Percentiles rank a stretch among this genome's conserved stretches.
Conservation (phyloP, 2,888 invertebrate species). For the Cheilosia scutellata region DNA sequence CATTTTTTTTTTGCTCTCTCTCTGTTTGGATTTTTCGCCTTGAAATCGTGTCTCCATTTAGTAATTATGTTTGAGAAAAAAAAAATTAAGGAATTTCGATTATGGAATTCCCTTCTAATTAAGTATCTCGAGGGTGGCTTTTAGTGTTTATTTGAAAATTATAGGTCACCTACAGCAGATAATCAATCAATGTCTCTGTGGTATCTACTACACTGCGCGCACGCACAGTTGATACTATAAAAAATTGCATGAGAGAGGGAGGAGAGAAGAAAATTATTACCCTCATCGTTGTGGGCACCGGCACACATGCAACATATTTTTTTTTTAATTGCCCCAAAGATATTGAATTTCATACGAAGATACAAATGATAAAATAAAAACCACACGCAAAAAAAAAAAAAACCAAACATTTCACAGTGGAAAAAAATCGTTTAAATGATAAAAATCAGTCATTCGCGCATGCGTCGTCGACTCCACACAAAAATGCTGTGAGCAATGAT, state of each 20-base stretch:
- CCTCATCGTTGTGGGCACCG: constrained; percentile 35
- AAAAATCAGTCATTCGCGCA: constrained; percentile 72
- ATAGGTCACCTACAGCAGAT: constrained; percentile 47
- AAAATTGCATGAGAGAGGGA: constrained; percentile 42
- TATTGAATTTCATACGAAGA: constrained; percentile 62
- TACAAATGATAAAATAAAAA: constrained; percentile 34
- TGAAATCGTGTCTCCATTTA: constrained; percentile 21
- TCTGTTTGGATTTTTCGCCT: constrained; percentile 2
- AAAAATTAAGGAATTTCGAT: constrained; percentile 1
- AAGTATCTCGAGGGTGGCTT: constrained; percentile 59
- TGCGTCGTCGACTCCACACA: constrained; percentile 69
- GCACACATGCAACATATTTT: constrained; percentile 22
- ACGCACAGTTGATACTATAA: constrained; percentile 12
- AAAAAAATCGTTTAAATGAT: constrained; percentile 60
- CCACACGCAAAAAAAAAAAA: neutral
- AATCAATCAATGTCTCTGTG: constrained; percentile 68
- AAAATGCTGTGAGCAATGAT: constrained; percentile 60
- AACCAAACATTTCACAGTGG: neutral
- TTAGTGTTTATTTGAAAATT: constrained; percentile 56
- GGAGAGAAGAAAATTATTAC: constrained; percentile 51
- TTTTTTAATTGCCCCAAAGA: constrained; percentile 48
- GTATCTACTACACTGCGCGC: neutral
- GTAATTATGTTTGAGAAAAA: constrained; percentile 21
- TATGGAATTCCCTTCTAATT: constrained; percentile 24
- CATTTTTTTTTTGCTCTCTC: constrained; percentile 2